Percentiles rank a stretch among this genome's conserved stretches.
Evolutionary conservation across 2,797 vertebrate species (phyloP).

Genomic region (Scomberomorus guttatus): DNA sequence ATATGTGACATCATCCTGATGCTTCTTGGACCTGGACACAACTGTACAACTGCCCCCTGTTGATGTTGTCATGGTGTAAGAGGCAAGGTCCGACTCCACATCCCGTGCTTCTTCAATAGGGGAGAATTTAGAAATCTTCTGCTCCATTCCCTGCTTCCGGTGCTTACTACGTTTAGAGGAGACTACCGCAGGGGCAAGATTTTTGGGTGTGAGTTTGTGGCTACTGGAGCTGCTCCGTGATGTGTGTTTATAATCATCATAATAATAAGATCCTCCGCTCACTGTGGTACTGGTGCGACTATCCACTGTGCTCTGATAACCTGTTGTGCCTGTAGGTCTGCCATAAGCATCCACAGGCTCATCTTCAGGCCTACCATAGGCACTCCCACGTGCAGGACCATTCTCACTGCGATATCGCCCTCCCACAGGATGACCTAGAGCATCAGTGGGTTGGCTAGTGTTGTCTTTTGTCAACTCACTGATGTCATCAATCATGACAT

Average conservation of each 20-base stretch:
- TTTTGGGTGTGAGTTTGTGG: conserved; percentile 95
- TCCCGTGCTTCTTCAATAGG: conserved; percentile 99
- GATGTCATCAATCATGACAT: conserved; percentile 99
- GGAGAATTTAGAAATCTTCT: conserved; percentile 99
- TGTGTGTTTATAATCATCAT: conserved; percentile 93
- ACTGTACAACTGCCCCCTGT: conserved; percentile 90
- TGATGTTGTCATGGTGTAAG: conserved; percentile 91
- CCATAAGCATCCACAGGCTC: conserved; percentile 93
- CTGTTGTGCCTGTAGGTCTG: conserved; percentile 87
- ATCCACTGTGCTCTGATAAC: conserved; percentile 88
- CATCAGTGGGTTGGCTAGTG: conserved; percentile 81
- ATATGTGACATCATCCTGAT: conserved; percentile 92
- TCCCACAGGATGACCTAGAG: conserved; percentile 78
- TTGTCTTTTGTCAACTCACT: conserved; percentile 98
- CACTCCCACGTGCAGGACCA: conserved; percentile 87
- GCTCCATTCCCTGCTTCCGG: conserved; percentile 98
- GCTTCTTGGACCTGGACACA: conserved; percentile 92
- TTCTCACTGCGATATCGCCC: conserved; percentile 87
- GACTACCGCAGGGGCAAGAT: conserved; percentile 93
- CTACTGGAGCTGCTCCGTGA: conserved; percentile 86
- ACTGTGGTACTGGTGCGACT: conserved; percentile 85
- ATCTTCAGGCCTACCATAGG: conserved; percentile 88
- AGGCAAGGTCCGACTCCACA: conserved; percentile 96
- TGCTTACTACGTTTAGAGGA: conserved; percentile 98
- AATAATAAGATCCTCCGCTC: conserved; percentile 87